A percentile compares a stretch with the other conserved stretches of the same genome.
Evolutionary conservation across 2,113 vertebrate species (phyloP).

Genomic region (Dipodomys spectabilis): DNA sequence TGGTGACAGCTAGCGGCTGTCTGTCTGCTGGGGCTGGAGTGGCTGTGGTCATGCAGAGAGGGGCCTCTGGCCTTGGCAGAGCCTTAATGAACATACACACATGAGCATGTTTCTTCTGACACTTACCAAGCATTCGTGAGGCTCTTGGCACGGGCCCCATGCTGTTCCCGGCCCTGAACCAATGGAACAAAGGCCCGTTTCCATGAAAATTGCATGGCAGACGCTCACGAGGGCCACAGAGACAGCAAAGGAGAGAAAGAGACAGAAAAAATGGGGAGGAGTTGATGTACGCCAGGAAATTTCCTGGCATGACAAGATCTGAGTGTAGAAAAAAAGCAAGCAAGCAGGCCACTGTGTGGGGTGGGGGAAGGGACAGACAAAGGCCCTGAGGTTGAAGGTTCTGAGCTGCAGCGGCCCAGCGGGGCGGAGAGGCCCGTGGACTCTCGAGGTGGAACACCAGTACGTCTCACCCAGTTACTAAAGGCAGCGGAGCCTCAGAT

Average conservation of each 20-base stretch:
- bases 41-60: not conserved
- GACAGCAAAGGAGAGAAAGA: not conserved
- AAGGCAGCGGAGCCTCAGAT: constrained; percentile 38
- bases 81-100: not conserved
- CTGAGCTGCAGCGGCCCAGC: too few relatives aligned
- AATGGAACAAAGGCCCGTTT: not conserved
- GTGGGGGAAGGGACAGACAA: not conserved
- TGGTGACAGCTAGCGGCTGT: not conserved
- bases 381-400: not conserved
- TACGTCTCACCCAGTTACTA: not conserved
- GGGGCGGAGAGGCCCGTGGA: not conserved
- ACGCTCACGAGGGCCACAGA: not conserved
- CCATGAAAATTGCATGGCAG: not conserved
- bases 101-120: not conserved
- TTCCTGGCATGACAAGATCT: not conserved
- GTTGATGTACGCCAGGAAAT: not conserved
- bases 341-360: not conserved
- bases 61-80: not conserved
- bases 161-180: not conserved
- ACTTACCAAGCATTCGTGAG: not conserved
- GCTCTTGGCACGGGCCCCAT: too few relatives aligned
- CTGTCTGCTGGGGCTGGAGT: not conserved
- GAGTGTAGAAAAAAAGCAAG: not conserved
- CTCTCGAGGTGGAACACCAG: rapidly evolving
- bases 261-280: not conserved